Base-by-base conservation (phyloP, 2,797 vertebrate species). In the Acanthornis magna region DNA sequence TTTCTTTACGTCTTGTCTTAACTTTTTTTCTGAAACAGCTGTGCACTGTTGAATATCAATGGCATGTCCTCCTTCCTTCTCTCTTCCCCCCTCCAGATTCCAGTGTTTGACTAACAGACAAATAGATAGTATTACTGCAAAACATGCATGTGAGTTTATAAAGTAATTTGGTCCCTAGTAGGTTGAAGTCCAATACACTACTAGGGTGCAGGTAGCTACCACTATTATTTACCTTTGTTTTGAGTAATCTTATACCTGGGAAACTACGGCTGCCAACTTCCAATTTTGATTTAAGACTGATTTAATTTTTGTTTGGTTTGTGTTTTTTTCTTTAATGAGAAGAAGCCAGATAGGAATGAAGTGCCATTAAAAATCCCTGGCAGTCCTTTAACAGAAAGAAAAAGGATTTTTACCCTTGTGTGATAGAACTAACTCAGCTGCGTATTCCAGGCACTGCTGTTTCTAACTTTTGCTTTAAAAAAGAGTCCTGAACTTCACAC, bases 381-480 rank as follows among this genome's bases (percentile, higher is more conserved):
- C 11, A 81, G 20, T 43, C 76, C 55, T 7, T 62, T 53, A 68
- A 61, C 45, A 86, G 60, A 55, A 48, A 54, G 16, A 40, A 74
- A 72, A 62, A 48, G 14, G 2, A 73, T 43, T 71, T 88, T 92
- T 80, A 81, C 29, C 9, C 16, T 87, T 63, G 13, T 86, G 53
- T 84, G 74, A 54, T 58, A 53, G 58, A 57, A 83, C 26, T 78
- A 73, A 80, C 11, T 79, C 40, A 88, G 12, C 30, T 83, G n/a
- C 38, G 62, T 81, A 47, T 95, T 84, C 91, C n/a, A 91, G 89
- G 45, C 38, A 78, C 58, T 38, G 12, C 10, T 84, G 58, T 40
- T 95, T 96, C 84, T 93, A 81, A 90, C 38, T 51, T 86, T 71
- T 93, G 43, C 20, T 84, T 76, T 91, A 6, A 80, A 84, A 79